Conservation (phyloP, 2,113 vertebrate genomes). For the Platysternon megacephalum region DNA sequence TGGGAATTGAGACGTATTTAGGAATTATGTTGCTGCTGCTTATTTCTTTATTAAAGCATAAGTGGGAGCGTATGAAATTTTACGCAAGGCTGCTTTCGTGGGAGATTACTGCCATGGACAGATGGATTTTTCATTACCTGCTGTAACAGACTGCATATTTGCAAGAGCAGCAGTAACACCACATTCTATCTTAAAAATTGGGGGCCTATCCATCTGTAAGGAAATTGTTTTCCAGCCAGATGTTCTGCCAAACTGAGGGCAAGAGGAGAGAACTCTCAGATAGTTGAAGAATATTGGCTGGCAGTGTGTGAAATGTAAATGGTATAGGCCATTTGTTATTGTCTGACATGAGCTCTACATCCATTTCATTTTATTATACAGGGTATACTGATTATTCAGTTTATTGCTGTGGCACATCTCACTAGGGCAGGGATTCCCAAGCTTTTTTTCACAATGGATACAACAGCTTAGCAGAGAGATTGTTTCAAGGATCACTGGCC, state of each 20-base stretch:
- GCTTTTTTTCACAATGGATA: neutral
- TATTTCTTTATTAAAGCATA: constrained; percentile 26
- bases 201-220: neutral
- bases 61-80: neutral
- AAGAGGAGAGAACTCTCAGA: neutral
- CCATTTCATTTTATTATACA: neutral
- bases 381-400: neutral
- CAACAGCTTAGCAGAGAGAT: neutral
- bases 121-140: constrained; percentile 37
- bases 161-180: neutral
- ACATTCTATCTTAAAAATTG: neutral
- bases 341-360: fast-evolving
- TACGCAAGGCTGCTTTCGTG: neutral
- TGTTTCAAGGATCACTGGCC: neutral
- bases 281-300: neutral
- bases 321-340: neutral
- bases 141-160: constrained; percentile 5
- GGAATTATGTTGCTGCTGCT: neutral
- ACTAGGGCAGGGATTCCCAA: neutral
- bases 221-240: constrained; percentile 18
- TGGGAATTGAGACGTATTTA: neutral
- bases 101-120: neutral
- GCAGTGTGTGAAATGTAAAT: neutral
- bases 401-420: neutral
- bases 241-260: neutral